These are phyloP conservation scores for Poecile montanus DNA, from an alignment of 2,797 vertebrate genomes.

Conservation along the genomic window DNA sequence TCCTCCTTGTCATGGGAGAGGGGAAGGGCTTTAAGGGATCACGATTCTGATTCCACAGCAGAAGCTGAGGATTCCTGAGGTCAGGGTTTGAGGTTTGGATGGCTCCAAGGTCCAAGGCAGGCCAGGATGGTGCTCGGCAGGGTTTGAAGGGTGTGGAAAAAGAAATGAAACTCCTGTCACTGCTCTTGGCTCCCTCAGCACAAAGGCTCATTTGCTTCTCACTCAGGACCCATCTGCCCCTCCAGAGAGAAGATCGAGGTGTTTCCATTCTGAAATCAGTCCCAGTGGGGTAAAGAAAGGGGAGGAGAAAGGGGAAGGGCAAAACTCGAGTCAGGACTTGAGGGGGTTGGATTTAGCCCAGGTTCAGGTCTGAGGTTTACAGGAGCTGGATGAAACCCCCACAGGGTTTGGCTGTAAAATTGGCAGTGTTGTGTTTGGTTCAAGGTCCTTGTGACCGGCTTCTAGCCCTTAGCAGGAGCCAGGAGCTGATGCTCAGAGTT, in stretches of 20 bases:
- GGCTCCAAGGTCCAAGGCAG: fast-evolving
- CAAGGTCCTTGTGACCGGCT: neutral
- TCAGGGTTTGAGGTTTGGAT: neutral
- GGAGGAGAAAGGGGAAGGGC: neutral
- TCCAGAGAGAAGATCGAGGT: neutral
- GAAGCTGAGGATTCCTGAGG: neutral
- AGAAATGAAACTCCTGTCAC: fast-evolving
- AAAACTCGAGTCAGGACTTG: neutral
- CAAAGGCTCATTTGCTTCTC: neutral
- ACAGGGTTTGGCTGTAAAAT: fast-evolving
- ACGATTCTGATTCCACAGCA: fast-evolving
- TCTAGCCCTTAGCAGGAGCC: neutral
- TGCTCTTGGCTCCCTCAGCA: neutral
- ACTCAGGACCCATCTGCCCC: neutral
- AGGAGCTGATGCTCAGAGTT: neutral
- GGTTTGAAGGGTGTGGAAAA: neutral
- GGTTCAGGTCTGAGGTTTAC: fast-evolving
- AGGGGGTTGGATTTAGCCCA: neutral
- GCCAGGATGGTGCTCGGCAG: fast-evolving
- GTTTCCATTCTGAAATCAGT: neutral
- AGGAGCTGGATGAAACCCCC: neutral
- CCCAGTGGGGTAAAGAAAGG: neutral
- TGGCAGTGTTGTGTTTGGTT: neutral
- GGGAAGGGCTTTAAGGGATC: slow-evolving; percentile 27
- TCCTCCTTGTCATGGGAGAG: neutral